Conservation (phyloP, 2,113 vertebrate genomes). For the Xerus inauris region DNA sequence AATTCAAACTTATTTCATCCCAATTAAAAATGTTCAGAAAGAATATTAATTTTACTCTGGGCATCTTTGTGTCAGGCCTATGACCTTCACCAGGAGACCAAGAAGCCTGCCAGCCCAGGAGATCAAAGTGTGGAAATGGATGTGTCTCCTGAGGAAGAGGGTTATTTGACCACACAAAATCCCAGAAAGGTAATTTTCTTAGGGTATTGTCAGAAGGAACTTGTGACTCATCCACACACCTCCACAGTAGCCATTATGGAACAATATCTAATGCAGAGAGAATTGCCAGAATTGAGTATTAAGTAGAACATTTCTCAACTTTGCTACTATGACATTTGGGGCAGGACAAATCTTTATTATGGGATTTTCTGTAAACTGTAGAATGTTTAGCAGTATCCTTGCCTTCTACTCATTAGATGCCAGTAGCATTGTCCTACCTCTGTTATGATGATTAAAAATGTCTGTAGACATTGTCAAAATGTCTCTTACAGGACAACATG, state of each 20-base stretch:
- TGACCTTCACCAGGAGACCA: neutral
- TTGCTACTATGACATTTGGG: neutral
- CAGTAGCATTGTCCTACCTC: neutral
- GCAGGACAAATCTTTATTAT: neutral
- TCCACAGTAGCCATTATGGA: neutral
- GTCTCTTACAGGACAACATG: neutral
- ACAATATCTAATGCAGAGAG: neutral
- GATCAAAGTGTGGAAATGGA: conserved; percentile 60
- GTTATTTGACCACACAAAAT: neutral
- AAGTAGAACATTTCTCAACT: neutral
- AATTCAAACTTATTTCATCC: conserved; percentile 11
- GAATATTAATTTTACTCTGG: conserved; percentile 14
- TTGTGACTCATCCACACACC: neutral
- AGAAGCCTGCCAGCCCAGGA: neutral
- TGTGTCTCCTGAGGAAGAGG: conserved; percentile 57
- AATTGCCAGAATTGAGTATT: neutral
- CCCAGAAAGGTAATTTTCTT: conserved; percentile 70
- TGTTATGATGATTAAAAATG: neutral
- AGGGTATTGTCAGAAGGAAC: neutral
- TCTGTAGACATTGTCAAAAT: neutral
- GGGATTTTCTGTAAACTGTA: neutral
- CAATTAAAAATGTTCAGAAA: neutral
- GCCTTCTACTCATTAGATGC: neutral
- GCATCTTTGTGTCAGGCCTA: conserved; percentile 36
- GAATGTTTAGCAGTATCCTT: neutral